phyloP scores from a whole-genome alignment of 2,113 vertebrate genomes.

The Rattus norvegicus region DNA sequence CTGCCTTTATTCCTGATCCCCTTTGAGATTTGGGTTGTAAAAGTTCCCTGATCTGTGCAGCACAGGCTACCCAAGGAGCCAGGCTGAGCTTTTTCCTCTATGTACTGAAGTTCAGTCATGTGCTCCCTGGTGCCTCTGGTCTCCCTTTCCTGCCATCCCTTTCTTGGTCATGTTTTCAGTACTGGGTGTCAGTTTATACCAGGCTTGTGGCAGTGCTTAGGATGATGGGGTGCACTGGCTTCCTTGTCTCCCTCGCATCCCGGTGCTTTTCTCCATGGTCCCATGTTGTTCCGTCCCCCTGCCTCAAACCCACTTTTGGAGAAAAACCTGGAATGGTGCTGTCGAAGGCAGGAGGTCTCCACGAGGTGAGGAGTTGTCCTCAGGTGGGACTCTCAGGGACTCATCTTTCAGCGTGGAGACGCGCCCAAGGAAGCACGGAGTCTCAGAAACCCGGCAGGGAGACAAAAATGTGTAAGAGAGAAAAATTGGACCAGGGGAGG shows the following conservation, averaged over 20 bases:
- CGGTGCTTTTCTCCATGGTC: neutral
- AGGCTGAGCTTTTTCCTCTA: accelerated
- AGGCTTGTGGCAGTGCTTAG: accelerated
- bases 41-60: accelerated
- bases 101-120: accelerated
- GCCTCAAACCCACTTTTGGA: neutral
- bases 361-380: accelerated
- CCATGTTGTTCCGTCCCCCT: neutral
- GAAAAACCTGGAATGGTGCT: accelerated
- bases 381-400: neutral
- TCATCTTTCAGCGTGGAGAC: too few relatives aligned
- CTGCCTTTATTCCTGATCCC: neutral
- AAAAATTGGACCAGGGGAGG: neutral
- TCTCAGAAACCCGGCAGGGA: neutral
- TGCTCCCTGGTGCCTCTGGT: accelerated
- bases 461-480: neutral
- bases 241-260: too few relatives aligned
- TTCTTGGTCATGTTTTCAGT: too few relatives aligned
- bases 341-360: neutral
- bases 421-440: accelerated
- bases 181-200: accelerated
- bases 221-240: accelerated
- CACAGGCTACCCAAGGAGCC: accelerated
- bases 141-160: accelerated
- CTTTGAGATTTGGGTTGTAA: accelerated